Evolutionary conservation across 53 echinoderm and acorn worm species (phyloP).

Genomic region (Patiria pectinifera): DNA sequence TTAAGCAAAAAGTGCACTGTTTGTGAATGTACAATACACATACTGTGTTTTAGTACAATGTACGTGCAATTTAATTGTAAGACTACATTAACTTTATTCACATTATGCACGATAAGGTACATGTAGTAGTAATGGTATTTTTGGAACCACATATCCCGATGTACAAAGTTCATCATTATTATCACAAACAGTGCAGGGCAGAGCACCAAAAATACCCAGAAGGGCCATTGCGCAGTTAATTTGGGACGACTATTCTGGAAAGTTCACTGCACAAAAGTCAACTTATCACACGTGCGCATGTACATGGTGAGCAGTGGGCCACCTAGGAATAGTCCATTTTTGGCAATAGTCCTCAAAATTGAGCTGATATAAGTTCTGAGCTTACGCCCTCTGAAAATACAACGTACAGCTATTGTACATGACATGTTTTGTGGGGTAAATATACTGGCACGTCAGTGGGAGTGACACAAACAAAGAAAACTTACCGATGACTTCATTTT

Average conservation of each 20-base stretch:
- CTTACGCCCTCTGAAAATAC: background rate
- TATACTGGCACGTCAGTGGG: background rate
- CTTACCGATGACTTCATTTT: constrained; percentile 97
- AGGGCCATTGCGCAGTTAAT: background rate
- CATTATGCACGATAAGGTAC: too few species aligned
- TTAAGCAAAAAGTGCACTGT: too few species aligned
- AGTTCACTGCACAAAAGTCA: background rate
- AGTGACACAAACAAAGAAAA: background rate
- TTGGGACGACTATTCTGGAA: background rate
- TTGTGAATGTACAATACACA: too few species aligned
- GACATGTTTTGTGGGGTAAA: background rate
- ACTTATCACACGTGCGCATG: background rate
- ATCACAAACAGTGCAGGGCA: background rate
- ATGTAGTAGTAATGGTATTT: background rate
- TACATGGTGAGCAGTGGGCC: background rate
- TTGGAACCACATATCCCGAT: background rate
- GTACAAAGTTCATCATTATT: background rate
- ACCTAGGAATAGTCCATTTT: background rate
- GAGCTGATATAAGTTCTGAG: background rate
- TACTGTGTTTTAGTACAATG: too few species aligned
- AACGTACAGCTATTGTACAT: background rate
- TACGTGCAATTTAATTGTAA: too few species aligned
- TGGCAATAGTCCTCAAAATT: background rate
- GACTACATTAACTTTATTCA: too few species aligned
- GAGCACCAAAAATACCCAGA: background rate